These are phyloP conservation scores for Saguinus imperator DNA, from an alignment of 2,113 vertebrate genomes.

Conservation along the genomic window DNA sequence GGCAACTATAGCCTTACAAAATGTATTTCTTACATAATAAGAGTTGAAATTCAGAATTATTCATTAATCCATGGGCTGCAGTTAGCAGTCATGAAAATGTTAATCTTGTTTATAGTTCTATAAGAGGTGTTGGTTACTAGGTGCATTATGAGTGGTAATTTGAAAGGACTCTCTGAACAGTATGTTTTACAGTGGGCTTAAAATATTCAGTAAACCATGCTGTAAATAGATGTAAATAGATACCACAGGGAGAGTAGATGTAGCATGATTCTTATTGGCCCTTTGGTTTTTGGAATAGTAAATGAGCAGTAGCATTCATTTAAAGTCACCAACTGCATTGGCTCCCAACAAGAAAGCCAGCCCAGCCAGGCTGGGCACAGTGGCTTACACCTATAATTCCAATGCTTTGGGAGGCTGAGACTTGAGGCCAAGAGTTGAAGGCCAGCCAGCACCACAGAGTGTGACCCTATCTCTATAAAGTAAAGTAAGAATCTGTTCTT, in stretches of 20 bases:
- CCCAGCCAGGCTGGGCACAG: neutral
- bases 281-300: neutral
- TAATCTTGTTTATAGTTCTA: neutral
- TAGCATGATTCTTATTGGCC: neutral
- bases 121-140: neutral
- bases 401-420: no score
- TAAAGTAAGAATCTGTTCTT: neutral
- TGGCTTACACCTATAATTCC: no score
- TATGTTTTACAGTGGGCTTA: neutral
- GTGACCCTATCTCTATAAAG: no score
- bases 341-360: neutral
- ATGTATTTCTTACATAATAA: neutral
- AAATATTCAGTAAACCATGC: neutral
- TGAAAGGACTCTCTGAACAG: neutral
- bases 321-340: neutral
- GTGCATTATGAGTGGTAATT: neutral
- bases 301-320: neutral
- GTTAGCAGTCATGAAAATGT: neutral
- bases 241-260: neutral
- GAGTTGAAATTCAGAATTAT: neutral
- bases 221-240: neutral
- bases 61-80: neutral
- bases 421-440: no score
- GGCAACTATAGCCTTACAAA: neutral
- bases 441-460: no score